A percentile compares a stretch with the other conserved stretches of the same genome.
Conservation (phyloP, 2,797 vertebrate species). For the Delichon dasypus region DNA sequence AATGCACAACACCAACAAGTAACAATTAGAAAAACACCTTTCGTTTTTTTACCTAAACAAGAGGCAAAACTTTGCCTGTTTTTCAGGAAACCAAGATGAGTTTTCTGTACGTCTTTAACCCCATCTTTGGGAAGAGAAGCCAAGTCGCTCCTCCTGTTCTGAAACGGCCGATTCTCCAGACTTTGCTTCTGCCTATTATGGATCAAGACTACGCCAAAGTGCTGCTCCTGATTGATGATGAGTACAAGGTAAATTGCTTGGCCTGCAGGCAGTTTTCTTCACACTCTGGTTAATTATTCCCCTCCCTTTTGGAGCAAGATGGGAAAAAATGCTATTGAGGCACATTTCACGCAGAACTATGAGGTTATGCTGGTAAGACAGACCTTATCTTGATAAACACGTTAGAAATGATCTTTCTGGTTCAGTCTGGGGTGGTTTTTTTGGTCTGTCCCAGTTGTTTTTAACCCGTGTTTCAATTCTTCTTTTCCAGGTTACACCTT, state of each 20-base stretch:
- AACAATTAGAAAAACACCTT: not conserved
- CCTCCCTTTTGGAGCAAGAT: not conserved
- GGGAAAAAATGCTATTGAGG: not conserved
- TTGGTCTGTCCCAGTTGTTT: not conserved
- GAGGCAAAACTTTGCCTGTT: not conserved
- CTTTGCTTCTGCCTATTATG: conserved; percentile 91
- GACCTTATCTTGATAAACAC: not conserved
- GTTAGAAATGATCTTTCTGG: not conserved
- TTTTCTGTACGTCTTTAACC: conserved; percentile 93
- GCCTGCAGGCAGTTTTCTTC: not conserved
- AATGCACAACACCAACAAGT: not conserved
- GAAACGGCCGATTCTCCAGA: conserved; percentile 89
- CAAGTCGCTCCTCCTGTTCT: conserved; percentile 87
- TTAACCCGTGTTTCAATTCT: not conserved
- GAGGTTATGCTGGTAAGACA: not conserved
- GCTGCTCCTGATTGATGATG: conserved; percentile 89
- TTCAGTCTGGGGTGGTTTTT: not conserved
- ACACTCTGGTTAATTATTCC: not conserved
- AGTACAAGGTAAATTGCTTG: conserved; percentile 86
- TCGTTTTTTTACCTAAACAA: not conserved
- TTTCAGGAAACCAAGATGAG: conserved; percentile 86
- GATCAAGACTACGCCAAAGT: conserved; percentile 98
- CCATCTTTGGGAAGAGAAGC: conserved; percentile 95
- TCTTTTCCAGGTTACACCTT: conserved; percentile 85
- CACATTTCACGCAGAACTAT: not conserved